Evolutionary conservation across 2,113 vertebrate genomes (phyloP).

Genomic region (Cygnus buccinator): DNA sequence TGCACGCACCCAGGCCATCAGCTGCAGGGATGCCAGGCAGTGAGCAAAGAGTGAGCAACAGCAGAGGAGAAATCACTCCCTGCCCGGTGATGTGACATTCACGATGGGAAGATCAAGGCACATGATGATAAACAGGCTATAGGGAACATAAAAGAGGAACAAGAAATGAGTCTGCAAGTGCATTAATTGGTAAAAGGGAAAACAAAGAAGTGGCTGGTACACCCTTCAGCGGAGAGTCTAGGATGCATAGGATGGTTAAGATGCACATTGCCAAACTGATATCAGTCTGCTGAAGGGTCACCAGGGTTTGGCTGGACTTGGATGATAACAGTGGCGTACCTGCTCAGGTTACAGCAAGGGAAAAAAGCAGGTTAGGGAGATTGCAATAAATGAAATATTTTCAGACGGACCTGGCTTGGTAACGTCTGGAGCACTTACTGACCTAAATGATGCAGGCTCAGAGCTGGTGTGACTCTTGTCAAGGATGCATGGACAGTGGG

Average conservation of each 20-base stretch:
- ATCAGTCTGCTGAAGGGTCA: background rate
- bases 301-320: background rate
- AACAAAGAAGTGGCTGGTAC: background rate
- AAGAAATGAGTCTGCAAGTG: background rate
- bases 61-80: accelerated
- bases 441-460: background rate
- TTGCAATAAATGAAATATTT: background rate
- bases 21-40: background rate
- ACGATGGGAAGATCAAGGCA: background rate
- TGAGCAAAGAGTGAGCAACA: accelerated
- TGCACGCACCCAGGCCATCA: background rate
- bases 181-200: background rate
- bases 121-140: background rate
- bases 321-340: accelerated
- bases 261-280: no score
- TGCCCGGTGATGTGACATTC: background rate
- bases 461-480: background rate
- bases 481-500: background rate
- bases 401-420: background rate
- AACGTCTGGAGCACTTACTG: background rate
- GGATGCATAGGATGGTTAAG: background rate
- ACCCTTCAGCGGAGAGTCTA: background rate
- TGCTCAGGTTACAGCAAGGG: background rate
- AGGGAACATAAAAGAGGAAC: background rate
- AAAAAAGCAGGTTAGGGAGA: background rate